These are phyloP conservation scores for Alaudala cheleensis DNA, from an alignment of 2,113 vertebrate genomes.

Conservation along the genomic window DNA sequence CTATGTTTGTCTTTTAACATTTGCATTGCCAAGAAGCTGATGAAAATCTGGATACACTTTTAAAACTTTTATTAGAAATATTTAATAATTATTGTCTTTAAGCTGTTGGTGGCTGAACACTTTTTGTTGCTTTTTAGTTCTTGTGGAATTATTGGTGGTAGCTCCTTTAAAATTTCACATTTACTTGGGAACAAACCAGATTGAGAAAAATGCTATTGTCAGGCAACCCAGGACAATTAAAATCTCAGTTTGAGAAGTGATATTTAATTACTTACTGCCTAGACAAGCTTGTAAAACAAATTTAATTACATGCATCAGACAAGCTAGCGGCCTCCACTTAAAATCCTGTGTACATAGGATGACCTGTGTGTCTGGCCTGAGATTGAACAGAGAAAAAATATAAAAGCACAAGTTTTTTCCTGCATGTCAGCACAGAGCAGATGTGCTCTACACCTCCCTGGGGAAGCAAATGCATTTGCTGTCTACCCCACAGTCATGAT, in stretches of 20 bases:
- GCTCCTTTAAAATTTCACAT: neutral
- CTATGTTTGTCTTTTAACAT: neutral
- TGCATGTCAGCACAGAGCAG: neutral
- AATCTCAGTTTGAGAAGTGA: slow-evolving; percentile 44
- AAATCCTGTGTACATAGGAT: slow-evolving; percentile 31
- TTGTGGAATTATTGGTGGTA: neutral
- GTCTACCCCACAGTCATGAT: neutral
- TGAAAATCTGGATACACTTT: neutral
- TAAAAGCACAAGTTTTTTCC: neutral
- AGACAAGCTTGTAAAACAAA: slow-evolving; percentile 64
- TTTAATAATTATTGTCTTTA: neutral
- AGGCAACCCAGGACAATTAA: slow-evolving; percentile 28
- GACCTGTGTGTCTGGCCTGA: slow-evolving; percentile 21
- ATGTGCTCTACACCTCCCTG: neutral
- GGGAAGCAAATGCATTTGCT: neutral
- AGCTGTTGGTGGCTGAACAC: neutral
- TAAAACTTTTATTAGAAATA: neutral
- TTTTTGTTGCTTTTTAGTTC: neutral
- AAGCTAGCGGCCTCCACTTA: slow-evolving; percentile 52
- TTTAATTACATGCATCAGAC: slow-evolving; percentile 55
- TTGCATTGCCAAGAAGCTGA: neutral
- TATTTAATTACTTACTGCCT: slow-evolving; percentile 65
- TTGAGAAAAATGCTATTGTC: slow-evolving; percentile 31
- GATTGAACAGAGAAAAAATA: neutral
- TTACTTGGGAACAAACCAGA: slow-evolving; percentile 6